Base-by-base conservation (phyloP, 2,888 invertebrate species). In the Eupithecia abbreviata region DNA sequence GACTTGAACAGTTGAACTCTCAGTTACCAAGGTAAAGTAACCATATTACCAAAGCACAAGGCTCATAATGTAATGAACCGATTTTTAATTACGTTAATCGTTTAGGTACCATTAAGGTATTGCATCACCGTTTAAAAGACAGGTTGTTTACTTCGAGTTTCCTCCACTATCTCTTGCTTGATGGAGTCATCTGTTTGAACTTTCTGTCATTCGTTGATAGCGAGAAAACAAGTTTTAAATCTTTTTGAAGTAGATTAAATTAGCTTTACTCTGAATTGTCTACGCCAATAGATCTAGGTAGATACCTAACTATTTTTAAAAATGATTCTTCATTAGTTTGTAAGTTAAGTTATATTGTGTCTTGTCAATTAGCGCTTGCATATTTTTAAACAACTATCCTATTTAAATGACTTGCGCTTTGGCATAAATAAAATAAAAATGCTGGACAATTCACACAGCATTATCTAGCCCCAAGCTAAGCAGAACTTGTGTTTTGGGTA, bases 31-130 rank as follows among this genome's bases (percentile, higher is more conserved):
- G 69, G 69, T 30, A 69, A 30, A 43, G 49, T 66, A 42, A 65
- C 65, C 65, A 69, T 79, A 80, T 82, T 82, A 82, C 77, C 72
- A 68, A 75, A 76, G 69, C 77, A 73, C 67, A 82, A 85, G 82
- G 83, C 80, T 79, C 78, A 81, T 80, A 79, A 73, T 78, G 76
- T 72, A 45, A 82, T 80, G 67, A 77, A 43, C 67, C 58, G 68
- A 75, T 78, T 70, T 77, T 49, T 82, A 83, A 81, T 83, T 73
- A 82, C 75, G 75, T 71, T 83, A 82, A 84, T 84, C 82, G 78
- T 18, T 65, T 43, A n/a, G n/a, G n/a, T n/a, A 18, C 75, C n/a
- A 74, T 73, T 74, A 49, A 9, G 71, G 78, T 78, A 83, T 82
- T 81, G 77, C 79, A 76, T 82, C 81, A 81, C 66, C 73, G 72